These are phyloP conservation scores for Drosophila incognita DNA, from an alignment of 2,888 invertebrate genomes.

Conservation along the genomic window DNA sequence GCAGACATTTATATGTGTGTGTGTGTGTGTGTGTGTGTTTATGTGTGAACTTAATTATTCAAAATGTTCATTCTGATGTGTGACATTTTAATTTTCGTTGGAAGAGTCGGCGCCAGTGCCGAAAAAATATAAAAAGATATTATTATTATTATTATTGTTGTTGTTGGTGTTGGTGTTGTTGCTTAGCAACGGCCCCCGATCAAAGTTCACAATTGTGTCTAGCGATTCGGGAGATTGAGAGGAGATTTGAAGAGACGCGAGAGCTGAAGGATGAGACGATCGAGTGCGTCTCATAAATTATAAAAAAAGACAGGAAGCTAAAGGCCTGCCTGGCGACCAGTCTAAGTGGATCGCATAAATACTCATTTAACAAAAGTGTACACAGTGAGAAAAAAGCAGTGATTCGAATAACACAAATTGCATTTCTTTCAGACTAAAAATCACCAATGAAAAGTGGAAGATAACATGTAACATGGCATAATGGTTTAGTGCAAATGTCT, in stretches of 20 bases:
- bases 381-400: too few species aligned
- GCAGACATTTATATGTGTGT: background rate
- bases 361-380: too few species aligned
- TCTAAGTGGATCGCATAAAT: too few species aligned
- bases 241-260: slow-evolving; percentile 28
- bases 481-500: too few species aligned
- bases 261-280: slow-evolving; percentile 19
- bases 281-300: too few species aligned
- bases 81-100: slow-evolving; percentile 43
- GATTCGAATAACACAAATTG: too few species aligned
- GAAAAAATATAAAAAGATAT: slow-evolving; percentile 13
- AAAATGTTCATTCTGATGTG: slow-evolving; percentile 4
- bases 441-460: too few species aligned
- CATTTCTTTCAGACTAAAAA: too few species aligned
- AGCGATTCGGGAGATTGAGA: slow-evolving; percentile 33
- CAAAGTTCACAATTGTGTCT: slow-evolving; percentile 60
- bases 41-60: slow-evolving; percentile 15
- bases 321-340: too few species aligned
- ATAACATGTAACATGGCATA: too few species aligned
- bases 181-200: slow-evolving; percentile 47
- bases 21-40: too few species aligned
- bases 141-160: background rate
- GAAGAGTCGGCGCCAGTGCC: slow-evolving; percentile 27
- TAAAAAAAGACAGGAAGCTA: too few species aligned
- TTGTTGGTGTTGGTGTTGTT: background rate